Conservation (phyloP, 2,113 vertebrate genomes). For the Pelecanoides urinatrix region DNA sequence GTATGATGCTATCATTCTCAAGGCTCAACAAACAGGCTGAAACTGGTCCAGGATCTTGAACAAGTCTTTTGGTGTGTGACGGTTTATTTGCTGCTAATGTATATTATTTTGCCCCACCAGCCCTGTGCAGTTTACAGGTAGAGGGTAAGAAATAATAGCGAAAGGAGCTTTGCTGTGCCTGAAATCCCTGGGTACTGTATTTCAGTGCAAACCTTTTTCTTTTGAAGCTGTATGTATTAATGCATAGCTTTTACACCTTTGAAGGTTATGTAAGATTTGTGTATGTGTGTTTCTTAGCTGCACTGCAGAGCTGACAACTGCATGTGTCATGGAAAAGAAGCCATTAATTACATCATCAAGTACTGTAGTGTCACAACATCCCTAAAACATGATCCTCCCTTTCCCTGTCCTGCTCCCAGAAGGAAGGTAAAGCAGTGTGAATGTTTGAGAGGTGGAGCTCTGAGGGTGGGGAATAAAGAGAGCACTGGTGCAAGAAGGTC, state of each 20-base stretch:
- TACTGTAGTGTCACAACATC: background rate
- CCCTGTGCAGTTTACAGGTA: background rate
- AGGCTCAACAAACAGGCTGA: background rate
- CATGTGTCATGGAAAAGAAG: background rate
- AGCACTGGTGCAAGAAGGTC: background rate
- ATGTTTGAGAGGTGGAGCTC: background rate
- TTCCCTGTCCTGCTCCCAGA: background rate
- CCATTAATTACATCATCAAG: background rate
- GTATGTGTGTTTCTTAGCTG: background rate
- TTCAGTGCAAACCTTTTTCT: background rate
- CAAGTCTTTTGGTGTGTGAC: background rate
- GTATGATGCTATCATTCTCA: rapidly evolving
- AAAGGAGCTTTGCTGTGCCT: background rate
- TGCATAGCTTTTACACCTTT: background rate
- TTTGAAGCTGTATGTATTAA: background rate
- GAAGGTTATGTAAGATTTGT: background rate
- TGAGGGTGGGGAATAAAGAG: background rate
- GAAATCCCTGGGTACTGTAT: background rate
- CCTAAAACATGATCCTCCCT: background rate
- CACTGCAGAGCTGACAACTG: background rate
- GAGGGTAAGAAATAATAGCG: background rate
- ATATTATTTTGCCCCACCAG: background rate
- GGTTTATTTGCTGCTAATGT: background rate
- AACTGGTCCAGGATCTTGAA: background rate
- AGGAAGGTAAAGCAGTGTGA: background rate